Conservation (phyloP, 2,113 vertebrate species). For the Gobio gobio region DNA sequence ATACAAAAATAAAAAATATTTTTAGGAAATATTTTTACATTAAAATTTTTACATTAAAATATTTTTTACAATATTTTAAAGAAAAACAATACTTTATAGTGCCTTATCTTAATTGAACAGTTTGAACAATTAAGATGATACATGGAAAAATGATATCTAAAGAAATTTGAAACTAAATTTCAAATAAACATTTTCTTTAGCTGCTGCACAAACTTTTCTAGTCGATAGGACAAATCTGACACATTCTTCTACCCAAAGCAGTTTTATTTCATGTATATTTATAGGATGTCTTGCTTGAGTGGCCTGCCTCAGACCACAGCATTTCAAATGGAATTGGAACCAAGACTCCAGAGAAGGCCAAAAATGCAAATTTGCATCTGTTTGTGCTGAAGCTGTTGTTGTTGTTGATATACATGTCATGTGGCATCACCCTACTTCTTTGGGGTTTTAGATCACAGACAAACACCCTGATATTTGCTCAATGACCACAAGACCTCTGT, state of each 20-base stretch:
- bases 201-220: neutral
- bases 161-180: neutral
- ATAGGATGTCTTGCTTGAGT: slow-evolving; percentile 22
- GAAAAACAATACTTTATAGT: too few relatives aligned
- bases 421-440: neutral
- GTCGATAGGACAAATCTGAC: neutral
- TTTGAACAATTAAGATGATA: neutral
- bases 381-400: slow-evolving; percentile 12
- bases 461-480: neutral
- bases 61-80: too few relatives aligned
- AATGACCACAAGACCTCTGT: neutral
- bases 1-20: too few relatives aligned
- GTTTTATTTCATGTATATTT: slow-evolving; percentile 37
- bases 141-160: neutral
- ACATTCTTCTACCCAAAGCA: neutral
- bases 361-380: neutral
- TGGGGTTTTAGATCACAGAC: neutral
- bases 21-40: too few relatives aligned
- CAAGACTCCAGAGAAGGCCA: neutral
- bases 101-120: neutral
- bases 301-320: slow-evolving; percentile 19
- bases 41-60: too few relatives aligned
- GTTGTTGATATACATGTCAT: neutral
- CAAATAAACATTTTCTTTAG: neutral
- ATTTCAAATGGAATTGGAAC: slow-evolving; percentile 35